phyloP scores from a whole-genome alignment of 2,797 vertebrate species.

The Bradypodion pumilum region DNA sequence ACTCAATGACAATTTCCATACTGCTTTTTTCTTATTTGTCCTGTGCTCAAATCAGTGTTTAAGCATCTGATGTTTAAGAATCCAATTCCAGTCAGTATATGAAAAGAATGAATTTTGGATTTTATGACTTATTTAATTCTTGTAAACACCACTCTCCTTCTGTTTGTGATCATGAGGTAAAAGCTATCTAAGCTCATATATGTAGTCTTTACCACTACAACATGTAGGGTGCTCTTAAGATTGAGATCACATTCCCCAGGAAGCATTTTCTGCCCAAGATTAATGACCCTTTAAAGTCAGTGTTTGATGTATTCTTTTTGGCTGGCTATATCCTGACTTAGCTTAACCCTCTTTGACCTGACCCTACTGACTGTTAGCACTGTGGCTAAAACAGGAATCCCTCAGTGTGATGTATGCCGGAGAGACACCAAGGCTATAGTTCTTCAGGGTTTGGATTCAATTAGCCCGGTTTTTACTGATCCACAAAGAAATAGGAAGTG shows the following conservation, averaged over 20 bases:
- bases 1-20: neutral
- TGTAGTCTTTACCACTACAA: conserved; percentile 81
- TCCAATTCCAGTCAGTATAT: conserved; percentile 13
- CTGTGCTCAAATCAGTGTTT: conserved; percentile 26
- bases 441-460: conserved; percentile 75
- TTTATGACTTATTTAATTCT: conserved; percentile 61
- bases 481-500: conserved; percentile 67
- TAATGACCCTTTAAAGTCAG: conserved; percentile 82
- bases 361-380: conserved; percentile 76
- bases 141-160: conserved; percentile 78
- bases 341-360: conserved; percentile 83
- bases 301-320: conserved; percentile 81
- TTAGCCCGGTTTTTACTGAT: conserved; percentile 74
- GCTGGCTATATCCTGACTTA: conserved; percentile 78
- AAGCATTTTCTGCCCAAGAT: conserved; percentile 81
- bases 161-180: conserved; percentile 81
- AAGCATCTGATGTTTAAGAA: neutral
- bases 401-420: conserved; percentile 76
- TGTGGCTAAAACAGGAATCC: conserved; percentile 70
- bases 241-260: conserved; percentile 80
- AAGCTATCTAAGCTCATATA: conserved; percentile 77
- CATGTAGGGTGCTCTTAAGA: conserved; percentile 80
- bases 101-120: neutral
- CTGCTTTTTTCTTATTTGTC: neutral
- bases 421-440: conserved; percentile 74